Evolutionary conservation across 2,888 invertebrate genomes (phyloP), one percentile per base, ranked within the genome.

Genomic region (Orthosia gracilis): DNA sequence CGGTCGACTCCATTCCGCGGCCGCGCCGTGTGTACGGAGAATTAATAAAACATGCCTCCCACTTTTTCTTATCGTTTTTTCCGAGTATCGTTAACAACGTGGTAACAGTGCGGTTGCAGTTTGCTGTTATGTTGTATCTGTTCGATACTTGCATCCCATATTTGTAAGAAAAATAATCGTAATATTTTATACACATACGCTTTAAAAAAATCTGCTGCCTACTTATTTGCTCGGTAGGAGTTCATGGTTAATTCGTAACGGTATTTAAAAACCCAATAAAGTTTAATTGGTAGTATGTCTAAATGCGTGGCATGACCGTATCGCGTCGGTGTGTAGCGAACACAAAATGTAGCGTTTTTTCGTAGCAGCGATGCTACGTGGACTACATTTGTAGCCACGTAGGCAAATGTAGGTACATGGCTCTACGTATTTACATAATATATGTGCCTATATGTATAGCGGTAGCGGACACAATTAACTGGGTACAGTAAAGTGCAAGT

Each of bases 11-110:
- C 95, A 95, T 95, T 95, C 95, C 94, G 91, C 92, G 90, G 88
- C 89, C 90, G 91, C 91, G 88, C 90, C 92, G 92, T 94, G 92
- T 94, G 94, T 96, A 96, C 94, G 93, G 91, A 91, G 96, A 96
- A 96, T 96, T 95, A 96, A 96, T 96, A 96, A 96, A 95, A 95
- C 94, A 95, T 94, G 93, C 93, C 92, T 92, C 90, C 89, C 91
- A 88, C 92, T 94, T 95, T 93, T 94, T 94, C 92, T 94, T 91
- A 91, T 89, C 91, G 89, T 93, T 94, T 94, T 94, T 95, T 92
- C 92, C 91, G 83, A 92, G 94, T 94, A 94, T 94, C 91, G 90
- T 92, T 94, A 93, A 93, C 92, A 91, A 93, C 88, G 89, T 89
- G 89, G 92, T 92, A 93, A 92, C 92, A 91, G 90, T 91, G 89